Evolutionary conservation across 1,140 invertebrate species (phyloP).

Genomic region (Cryptotermes secundus): DNA sequence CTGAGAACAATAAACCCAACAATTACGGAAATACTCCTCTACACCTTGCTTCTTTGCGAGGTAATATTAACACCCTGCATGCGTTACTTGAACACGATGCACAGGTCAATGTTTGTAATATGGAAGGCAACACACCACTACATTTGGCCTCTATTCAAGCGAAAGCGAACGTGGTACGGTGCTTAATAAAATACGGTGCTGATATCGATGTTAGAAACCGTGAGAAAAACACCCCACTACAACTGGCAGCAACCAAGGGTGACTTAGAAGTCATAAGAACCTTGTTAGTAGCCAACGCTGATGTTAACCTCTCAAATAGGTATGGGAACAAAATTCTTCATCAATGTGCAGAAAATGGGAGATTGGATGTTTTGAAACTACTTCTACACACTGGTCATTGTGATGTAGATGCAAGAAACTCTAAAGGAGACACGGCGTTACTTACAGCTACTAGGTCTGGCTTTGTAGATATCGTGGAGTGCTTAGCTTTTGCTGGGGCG

Average conservation of each 20-base stretch:
- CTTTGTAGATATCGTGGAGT: not conserved
- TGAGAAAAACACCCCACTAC: not conserved
- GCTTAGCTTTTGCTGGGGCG: not conserved
- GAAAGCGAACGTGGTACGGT: not conserved
- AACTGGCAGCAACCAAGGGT: not conserved
- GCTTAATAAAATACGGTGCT: not conserved
- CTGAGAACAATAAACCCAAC: constrained; percentile 66
- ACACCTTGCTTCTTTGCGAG: constrained; percentile 48
- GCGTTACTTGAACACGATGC: not conserved
- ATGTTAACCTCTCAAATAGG: not conserved
- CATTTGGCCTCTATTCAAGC: not conserved
- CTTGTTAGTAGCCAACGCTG: not conserved
- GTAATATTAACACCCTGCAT: constrained; percentile 38
- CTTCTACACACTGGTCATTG: not conserved
- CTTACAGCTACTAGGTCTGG: not conserved
- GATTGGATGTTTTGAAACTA: not conserved
- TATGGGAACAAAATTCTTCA: not conserved
- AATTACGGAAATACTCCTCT: constrained; percentile 47
- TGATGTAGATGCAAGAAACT: not conserved
- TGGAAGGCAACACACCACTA: not conserved
- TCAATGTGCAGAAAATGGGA: not conserved
- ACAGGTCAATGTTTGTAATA: not conserved
- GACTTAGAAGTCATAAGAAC: not conserved
- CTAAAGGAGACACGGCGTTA: not conserved
- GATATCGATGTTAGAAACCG: not conserved